Base-by-base conservation (phyloP, 2,888 invertebrate species). In the Dolichopus griseipennis region DNA sequence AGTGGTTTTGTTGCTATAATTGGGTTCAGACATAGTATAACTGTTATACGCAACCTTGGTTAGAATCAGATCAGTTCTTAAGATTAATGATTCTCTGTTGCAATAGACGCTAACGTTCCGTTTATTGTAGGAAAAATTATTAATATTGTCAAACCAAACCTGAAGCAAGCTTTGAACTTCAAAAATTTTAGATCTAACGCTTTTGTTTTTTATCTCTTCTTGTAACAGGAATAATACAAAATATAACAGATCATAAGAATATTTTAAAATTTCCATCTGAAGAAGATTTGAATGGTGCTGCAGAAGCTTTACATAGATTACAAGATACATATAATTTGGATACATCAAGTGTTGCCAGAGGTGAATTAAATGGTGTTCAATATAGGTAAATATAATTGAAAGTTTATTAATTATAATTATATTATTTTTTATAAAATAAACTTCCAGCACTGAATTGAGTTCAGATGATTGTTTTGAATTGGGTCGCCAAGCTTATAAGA, bases 381-480 rank as follows among this genome's bases (percentile, higher is more conserved):
- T 93, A 93, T 78, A 92, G 90, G 87, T 86, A 76, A 69, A 75
- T 66, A 64, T 67, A 10, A 43, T 10, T n/a, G 20, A 61, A n/a
- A 34, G 52, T 64, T 10, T 20, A 34, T n/a, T 2, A 21, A 63
- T 41, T 10, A 37, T 63, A 43, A 65, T n/a, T 61, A 61, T 33
- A 61, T 66, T 3, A n/a, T 52, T 18, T 6, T 52, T 52, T 15
- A 64, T 61, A 68, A 61, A 15, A 22, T 61, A 73, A 74, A 73
- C 73, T 27, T 68, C 2, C 27, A 87, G 89, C 77, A 83, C 86
- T 1, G 87, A 87, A 71, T 85, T 90, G 84, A 83, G 87, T 78
- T 94, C 95, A 8, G 90, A 92, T 68, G 98, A 98, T 81, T 97
- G 98, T 77, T 98, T 93, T 83, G 97, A 98, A 82, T 84, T 99